Conservation (phyloP, 1,140 invertebrate genomes). For the Bombus balteatus region DNA sequence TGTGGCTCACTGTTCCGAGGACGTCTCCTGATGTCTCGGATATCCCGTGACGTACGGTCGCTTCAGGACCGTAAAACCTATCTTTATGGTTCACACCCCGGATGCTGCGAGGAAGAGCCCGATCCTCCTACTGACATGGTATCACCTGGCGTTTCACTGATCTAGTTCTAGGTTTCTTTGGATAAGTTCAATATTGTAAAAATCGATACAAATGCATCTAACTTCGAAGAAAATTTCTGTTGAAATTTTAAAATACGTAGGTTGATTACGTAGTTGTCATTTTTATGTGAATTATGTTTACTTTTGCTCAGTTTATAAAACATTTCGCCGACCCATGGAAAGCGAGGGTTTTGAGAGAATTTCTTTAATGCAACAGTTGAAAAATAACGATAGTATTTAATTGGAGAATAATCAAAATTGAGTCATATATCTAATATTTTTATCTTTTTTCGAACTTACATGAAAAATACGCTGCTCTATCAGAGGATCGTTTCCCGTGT, state of each 20-base stretch:
- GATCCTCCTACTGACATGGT: neutral
- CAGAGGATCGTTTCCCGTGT: too few species aligned
- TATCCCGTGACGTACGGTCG: conserved; percentile 33
- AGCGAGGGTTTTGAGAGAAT: too few species aligned
- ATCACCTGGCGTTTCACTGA: neutral
- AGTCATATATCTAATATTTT: too few species aligned
- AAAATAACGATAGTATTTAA: too few species aligned
- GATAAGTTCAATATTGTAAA: neutral
- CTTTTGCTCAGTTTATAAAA: too few species aligned
- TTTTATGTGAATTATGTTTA: neutral
- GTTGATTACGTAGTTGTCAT: neutral
- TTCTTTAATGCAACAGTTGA: too few species aligned
- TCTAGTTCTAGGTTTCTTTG: neutral
- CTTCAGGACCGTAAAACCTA: conserved; percentile 59
- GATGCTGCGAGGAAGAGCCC: conserved; percentile 11
- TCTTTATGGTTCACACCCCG: conserved; percentile 58
- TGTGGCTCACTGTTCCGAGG: neutral
- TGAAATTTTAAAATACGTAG: neutral
- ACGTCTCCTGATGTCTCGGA: conserved; percentile 24
- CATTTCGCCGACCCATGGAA: too few species aligned
- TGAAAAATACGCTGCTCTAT: too few species aligned
- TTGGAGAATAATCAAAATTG: too few species aligned
- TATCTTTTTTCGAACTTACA: too few species aligned
- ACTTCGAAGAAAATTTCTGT: neutral
- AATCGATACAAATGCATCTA: neutral